Percentiles rank a stretch among this genome's conserved stretches.
Evolutionary conservation across 2,113 vertebrate species (phyloP).

Genomic region (Microtus ochrogaster): DNA sequence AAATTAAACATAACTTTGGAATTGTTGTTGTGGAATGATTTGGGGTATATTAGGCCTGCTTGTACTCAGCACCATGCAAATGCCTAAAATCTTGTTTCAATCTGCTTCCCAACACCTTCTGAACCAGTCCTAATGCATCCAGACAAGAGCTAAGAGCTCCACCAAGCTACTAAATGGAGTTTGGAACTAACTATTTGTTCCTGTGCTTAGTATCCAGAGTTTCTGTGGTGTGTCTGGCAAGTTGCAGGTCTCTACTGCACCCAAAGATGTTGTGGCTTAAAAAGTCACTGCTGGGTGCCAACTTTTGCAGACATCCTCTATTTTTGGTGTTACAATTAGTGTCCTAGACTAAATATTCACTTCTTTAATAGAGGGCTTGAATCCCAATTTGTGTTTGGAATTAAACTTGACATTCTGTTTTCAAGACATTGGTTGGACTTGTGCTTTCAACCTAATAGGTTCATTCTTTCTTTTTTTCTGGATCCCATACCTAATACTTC

Average conservation of each 20-base stretch:
- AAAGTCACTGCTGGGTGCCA: neutral
- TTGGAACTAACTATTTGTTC: neutral
- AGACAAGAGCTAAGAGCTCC: conserved; percentile 17
- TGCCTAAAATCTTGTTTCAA: neutral
- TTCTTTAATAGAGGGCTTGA: neutral
- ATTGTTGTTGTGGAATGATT: neutral
- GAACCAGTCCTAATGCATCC: neutral
- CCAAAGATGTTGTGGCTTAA: neutral
- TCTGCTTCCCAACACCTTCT: too few relatives aligned
- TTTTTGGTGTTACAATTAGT: neutral
- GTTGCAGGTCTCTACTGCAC: neutral
- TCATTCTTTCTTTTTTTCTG: neutral
- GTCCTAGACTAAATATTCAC: neutral
- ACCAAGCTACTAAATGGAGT: neutral
- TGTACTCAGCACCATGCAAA: neutral
- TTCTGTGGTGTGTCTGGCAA: neutral
- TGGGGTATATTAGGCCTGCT: neutral
- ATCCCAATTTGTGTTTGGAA: neutral
- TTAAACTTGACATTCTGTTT: neutral
- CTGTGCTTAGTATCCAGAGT: neutral
- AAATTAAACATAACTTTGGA: neutral
- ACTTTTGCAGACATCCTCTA: neutral
- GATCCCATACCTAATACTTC: neutral
- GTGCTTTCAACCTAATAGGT: neutral
- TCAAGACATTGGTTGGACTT: neutral